These are phyloP conservation scores for Uropetala carovei DNA, from an alignment of 2,888 invertebrate genomes.

Conservation along the genomic window DNA sequence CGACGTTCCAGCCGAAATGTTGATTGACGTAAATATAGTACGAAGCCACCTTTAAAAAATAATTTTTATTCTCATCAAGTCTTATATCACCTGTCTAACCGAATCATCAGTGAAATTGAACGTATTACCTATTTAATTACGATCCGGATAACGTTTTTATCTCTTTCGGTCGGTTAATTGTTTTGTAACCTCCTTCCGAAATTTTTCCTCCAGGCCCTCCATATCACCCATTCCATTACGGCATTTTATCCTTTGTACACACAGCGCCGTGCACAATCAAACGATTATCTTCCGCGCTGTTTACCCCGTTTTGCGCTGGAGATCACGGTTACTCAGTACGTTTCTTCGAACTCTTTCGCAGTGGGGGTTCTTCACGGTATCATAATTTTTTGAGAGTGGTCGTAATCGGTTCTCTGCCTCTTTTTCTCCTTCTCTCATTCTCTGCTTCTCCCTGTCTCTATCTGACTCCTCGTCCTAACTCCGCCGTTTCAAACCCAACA, in stretches of 20 bases:
- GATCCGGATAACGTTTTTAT: background rate
- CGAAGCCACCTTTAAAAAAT: background rate
- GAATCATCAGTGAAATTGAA: background rate
- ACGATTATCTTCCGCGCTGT: slow-evolving; percentile 51
- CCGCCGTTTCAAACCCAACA: background rate
- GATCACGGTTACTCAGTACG: slow-evolving; percentile 1
- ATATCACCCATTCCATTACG: slow-evolving; percentile 11
- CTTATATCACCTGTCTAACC: no score
- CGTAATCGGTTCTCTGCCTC: background rate
- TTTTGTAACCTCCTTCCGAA: background rate
- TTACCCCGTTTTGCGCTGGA: background rate
- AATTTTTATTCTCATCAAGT: background rate
- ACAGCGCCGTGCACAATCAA: slow-evolving; percentile 29
- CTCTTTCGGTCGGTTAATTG: background rate
- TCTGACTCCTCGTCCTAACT: background rate
- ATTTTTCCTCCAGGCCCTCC: background rate
- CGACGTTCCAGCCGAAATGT: background rate
- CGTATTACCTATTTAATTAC: slow-evolving; percentile 4
- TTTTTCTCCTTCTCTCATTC: background rate
- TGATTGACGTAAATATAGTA: background rate
- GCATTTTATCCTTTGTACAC: slow-evolving; percentile 12
- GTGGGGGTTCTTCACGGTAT: background rate
- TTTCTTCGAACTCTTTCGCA: background rate
- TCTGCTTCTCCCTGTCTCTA: background rate
- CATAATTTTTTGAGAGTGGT: background rate